Evolutionary conservation across 2,888 invertebrate species (phyloP).

Genomic region (Oeneis ivallda): DNA sequence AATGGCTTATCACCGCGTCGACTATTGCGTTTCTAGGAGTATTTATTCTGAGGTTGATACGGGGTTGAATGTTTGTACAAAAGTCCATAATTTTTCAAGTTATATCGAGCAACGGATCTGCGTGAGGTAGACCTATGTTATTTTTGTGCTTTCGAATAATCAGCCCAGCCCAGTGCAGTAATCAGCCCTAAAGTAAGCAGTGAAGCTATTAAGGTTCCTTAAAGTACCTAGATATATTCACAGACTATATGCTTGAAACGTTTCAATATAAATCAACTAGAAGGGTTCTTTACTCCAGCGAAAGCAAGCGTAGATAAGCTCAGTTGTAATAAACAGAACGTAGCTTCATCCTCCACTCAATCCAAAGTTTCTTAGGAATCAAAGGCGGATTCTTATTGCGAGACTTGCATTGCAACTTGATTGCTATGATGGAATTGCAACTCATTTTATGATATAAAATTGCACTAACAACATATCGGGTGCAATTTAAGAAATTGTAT

Average conservation of each 20-base stretch:
- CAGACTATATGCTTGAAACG: neutral
- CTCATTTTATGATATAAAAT: constrained; percentile 15
- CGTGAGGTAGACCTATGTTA: too few species aligned
- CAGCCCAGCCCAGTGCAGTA: too few species aligned
- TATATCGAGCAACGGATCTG: too few species aligned
- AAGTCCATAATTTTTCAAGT: too few species aligned
- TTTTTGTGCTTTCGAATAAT: too few species aligned
- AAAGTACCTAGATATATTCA: neutral
- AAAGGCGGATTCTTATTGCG: constrained; percentile 34
- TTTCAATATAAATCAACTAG: neutral
- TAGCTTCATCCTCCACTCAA: constrained; percentile 16
- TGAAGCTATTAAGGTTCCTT: too few species aligned
- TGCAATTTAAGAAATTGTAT: neutral
- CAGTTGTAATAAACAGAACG: constrained; percentile 15
- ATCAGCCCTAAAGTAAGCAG: too few species aligned
- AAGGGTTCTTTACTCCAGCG: constrained; percentile 9
- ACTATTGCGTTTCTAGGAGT: too few species aligned
- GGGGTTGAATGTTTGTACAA: too few species aligned
- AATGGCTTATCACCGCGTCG: too few species aligned
- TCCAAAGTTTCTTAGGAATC: constrained; percentile 38
- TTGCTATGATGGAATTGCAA: constrained; percentile 27
- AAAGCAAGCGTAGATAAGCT: constrained; percentile 7
- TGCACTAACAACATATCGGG: neutral
- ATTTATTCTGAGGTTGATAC: too few species aligned
- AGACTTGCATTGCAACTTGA: constrained; percentile 20